Conservation (phyloP, 1,140 invertebrate species). For the Sarcophaga bullata region DNA sequence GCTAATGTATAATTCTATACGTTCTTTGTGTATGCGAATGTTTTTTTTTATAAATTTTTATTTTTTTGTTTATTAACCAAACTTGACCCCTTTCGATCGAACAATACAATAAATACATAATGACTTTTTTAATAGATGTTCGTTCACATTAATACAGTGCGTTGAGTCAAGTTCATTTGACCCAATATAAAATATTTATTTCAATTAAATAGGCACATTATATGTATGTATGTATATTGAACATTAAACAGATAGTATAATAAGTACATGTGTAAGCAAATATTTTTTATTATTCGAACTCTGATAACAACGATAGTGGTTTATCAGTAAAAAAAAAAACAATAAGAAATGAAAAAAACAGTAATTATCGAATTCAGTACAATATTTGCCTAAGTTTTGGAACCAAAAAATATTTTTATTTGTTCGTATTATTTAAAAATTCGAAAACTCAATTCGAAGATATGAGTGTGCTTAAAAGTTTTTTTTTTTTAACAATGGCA, state of each 20-base stretch:
- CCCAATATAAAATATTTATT: background rate
- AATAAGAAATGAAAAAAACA: background rate
- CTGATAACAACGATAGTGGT: background rate
- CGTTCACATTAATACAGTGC: background rate
- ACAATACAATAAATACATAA: background rate
- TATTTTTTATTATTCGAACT: background rate
- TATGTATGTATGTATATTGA: background rate
- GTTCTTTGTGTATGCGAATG: too few species aligned
- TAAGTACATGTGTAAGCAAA: background rate
- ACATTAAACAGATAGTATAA: background rate
- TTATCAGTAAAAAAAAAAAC: background rate
- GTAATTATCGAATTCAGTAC: too few species aligned
- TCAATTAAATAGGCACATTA: background rate
- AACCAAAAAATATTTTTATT: too few species aligned
- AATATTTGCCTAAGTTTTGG: too few species aligned
- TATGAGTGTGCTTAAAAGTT: too few species aligned
- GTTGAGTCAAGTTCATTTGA: background rate
- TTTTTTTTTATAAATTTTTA: too few species aligned
- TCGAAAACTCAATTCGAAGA: too few species aligned
- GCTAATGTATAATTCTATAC: too few species aligned
- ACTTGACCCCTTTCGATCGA: slow-evolving; percentile 6
- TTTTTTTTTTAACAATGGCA: too few species aligned
- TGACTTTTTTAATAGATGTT: background rate
- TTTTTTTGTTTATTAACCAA: background rate
- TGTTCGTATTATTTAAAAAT: too few species aligned